Percentiles rank a stretch among this genome's conserved stretches.
These are phyloP conservation scores for Dunckerocampus dactyliophorus DNA, from an alignment of 2,113 vertebrate genomes.

Conservation along the genomic window DNA sequence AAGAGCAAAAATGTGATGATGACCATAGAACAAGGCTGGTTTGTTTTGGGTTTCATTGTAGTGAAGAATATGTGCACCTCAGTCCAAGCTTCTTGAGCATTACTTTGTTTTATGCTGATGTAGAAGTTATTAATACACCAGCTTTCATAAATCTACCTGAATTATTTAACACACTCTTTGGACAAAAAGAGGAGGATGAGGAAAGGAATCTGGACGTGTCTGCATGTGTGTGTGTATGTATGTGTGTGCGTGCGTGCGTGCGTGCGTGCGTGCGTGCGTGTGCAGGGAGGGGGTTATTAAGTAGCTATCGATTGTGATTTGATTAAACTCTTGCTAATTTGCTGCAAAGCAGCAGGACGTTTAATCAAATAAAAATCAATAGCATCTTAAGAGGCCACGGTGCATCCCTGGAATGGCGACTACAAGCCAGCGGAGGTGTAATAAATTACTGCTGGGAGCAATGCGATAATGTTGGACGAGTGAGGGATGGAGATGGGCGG, in stretches of 20 bases:
- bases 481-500: too few species aligned
- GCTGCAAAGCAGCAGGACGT: conserved; percentile 78
- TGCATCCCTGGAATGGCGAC: too few species aligned
- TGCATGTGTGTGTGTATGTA: conserved; percentile 45
- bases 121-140: background rate
- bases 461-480: too few species aligned
- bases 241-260: conserved; percentile 32
- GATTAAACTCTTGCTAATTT: conserved; percentile 79
- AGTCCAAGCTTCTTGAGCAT: too few species aligned
- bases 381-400: conserved; percentile 75
- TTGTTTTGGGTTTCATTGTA: too few species aligned
- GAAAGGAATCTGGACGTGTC: background rate
- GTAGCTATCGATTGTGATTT: conserved; percentile 78
- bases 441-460: too few species aligned
- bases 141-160: conserved; percentile 1
- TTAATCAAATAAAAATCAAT: conserved; percentile 81
- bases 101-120: background rate
- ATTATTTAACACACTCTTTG: background rate
- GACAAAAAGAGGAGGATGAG: background rate
- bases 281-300: conserved; percentile 65
- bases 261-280: conserved; percentile 38
- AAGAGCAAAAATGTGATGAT: too few species aligned
- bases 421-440: too few species aligned
- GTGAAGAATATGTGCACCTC: too few species aligned
- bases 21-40: too few species aligned